Percentiles rank a stretch among this genome's conserved stretches.
Conservation (phyloP, 2,113 vertebrate genomes). For the Porphyrio hochstetteri region DNA sequence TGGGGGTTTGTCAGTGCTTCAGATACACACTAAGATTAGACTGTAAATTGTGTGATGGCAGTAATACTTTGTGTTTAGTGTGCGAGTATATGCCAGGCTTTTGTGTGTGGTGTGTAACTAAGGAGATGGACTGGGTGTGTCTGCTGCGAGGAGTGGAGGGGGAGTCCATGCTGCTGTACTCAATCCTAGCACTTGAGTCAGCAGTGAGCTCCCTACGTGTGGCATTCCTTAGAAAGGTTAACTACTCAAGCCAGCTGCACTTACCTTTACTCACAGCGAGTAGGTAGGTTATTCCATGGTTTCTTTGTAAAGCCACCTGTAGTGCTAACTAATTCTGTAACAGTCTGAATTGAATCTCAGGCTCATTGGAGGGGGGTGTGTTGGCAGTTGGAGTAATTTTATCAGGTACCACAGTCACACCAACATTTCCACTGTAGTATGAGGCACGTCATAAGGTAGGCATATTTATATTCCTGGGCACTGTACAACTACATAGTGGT, state of each 20-base stretch:
- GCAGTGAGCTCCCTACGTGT: not conserved
- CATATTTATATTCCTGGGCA: not conserved
- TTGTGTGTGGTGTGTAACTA: not conserved
- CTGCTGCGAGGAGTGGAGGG: not conserved
- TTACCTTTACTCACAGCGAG: rapidly evolving
- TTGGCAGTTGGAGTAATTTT: not conserved
- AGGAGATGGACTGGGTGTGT: not conserved
- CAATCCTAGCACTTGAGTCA: not conserved
- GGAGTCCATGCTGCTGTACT: not conserved
- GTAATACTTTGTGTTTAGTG: not conserved
- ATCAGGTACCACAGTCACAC: not conserved
- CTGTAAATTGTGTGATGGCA: not conserved
- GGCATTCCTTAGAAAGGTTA: not conserved
- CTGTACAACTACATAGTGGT: not conserved
- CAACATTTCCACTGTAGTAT: not conserved
- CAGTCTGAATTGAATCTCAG: not conserved
- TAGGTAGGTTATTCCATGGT: not conserved
- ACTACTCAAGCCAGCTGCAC: not conserved
- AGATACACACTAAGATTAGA: not conserved
- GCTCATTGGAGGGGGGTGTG: rapidly evolving
- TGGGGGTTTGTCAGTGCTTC: not conserved
- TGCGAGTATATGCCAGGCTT: not conserved
- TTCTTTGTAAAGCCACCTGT: not conserved
- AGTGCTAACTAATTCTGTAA: not conserved
- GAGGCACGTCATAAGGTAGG: not conserved